Base-by-base conservation (phyloP, 2,797 vertebrate genomes). In the Sebastes flavidus region DNA sequence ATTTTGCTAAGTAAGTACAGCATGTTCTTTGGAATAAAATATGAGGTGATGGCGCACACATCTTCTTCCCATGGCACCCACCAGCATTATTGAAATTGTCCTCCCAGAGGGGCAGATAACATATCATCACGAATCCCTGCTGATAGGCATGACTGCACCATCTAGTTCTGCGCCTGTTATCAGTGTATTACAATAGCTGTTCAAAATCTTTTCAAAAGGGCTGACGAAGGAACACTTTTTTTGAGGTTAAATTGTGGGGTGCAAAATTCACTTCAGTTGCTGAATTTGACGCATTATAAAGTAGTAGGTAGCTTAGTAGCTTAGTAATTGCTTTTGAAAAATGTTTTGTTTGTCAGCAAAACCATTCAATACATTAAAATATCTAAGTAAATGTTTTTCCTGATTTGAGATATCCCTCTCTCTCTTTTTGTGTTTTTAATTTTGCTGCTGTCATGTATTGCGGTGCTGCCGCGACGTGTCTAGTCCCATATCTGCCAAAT, bases 401-500 rank as follows among this genome's bases (percentile, higher is more conserved):
- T 27, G 4, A 12, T 78, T 68, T 74, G 20, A 52, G 71, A 76
- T 75, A 2, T 52, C 14, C 58, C 25, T 46, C n/a, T 67, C 25
- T 52, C 2, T 52, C 34, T 38, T 16, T 38, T 3, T 22, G 14
- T 65, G n/a, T 77, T 81, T 79, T 65, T 77, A 77, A 80, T 86
- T 76, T 78, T 30, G 71, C 70, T 67, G 83, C 75, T 82, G 79
- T 73, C 78, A 71, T 87, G 75, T 79, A 55, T 78, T 75, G 73
- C 65, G 61, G 60, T 46, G 46, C 74, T 61, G 75, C 65, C 8
- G 36, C 84, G 79, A 88, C 14, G 16, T 74, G 61, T 76, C 72
- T 32, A 16, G 78, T 76, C 65, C 63, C 49, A 3, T 81, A 83
- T 88, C 78, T 88, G 55, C 76, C 82, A 79, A 84, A 83, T 67